Conservation (phyloP, 2,888 invertebrate species). For the Melanchra persicariae region DNA sequence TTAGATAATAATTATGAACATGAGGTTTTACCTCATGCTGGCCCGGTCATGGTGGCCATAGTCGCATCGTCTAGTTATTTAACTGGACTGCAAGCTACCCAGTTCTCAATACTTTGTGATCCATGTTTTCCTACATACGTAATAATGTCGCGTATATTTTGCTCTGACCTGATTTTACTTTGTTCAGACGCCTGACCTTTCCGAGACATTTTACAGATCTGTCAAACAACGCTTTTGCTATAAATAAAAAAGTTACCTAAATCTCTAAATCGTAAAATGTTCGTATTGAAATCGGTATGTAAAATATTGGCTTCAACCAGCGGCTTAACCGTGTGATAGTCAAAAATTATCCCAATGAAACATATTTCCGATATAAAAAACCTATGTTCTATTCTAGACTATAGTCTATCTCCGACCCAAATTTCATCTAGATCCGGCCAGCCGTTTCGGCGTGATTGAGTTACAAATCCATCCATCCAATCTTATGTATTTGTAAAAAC, state of each 20-base stretch:
- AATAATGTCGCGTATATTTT: conserved; percentile 1
- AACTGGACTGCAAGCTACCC: too few relatives aligned
- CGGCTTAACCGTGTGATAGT: neutral
- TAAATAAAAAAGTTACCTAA: conserved; percentile 2
- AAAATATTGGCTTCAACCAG: neutral
- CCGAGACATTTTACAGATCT: conserved; percentile 26
- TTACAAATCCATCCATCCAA: too few relatives aligned
- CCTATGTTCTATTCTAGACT: too few relatives aligned
- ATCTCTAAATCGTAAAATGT: neutral
- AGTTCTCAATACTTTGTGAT: neutral
- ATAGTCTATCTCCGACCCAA: too few relatives aligned
- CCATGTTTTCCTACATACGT: neutral
- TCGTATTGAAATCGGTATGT: neutral
- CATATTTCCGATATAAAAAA: too few relatives aligned
- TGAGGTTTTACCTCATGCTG: neutral
- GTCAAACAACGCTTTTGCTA: conserved; percentile 3
- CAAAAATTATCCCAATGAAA: neutral
- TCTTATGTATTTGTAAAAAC: too few relatives aligned
- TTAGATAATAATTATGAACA: neutral
- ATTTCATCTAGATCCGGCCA: too few relatives aligned
- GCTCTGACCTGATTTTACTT: conserved; percentile 24
- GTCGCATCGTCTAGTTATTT: too few relatives aligned
- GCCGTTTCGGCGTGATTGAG: too few relatives aligned
- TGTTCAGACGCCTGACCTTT: conserved; percentile 23
- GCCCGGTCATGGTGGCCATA: neutral